Conservation (phyloP, 2,797 vertebrate species). For the Microctenopoma lineatum region DNA sequence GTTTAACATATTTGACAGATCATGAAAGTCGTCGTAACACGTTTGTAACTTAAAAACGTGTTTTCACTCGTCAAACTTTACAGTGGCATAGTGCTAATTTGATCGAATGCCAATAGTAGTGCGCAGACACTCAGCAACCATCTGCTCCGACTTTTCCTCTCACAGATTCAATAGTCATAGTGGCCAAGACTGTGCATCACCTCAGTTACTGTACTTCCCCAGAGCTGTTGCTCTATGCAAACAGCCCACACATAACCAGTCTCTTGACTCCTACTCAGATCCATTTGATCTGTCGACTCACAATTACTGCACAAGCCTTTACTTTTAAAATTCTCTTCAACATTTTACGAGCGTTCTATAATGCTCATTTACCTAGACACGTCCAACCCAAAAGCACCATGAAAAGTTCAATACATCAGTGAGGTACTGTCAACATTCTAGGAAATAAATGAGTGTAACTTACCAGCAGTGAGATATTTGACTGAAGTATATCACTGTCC, state of each 20-base stretch:
- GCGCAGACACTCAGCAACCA: constrained; percentile 13
- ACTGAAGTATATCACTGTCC: neutral
- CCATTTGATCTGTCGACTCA: constrained; percentile 21
- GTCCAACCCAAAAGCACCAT: neutral
- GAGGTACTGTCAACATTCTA: no score
- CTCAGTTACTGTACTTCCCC: constrained; percentile 1
- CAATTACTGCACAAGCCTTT: constrained; percentile 16
- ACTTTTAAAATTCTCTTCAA: neutral
- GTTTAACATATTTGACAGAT: neutral
- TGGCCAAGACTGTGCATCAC: constrained; percentile 20
- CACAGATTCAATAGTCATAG: neutral
- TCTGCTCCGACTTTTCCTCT: constrained; percentile 27
- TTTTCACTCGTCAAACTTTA: constrained; percentile 6
- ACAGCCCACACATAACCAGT: constrained; percentile 3
- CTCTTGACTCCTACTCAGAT: constrained; percentile 29
- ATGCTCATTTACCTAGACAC: neutral
- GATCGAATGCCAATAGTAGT: neutral
- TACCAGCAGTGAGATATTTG: neutral
- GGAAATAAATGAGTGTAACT: neutral
- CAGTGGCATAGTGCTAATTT: constrained; percentile 11
- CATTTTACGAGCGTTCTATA: neutral
- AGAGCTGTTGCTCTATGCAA: constrained; percentile 13
- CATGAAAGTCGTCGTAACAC: neutral
- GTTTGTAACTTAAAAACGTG: neutral
- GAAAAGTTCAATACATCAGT: neutral